Conservation (phyloP, 2,113 vertebrate genomes). For the Bambusicola thoracicus region DNA sequence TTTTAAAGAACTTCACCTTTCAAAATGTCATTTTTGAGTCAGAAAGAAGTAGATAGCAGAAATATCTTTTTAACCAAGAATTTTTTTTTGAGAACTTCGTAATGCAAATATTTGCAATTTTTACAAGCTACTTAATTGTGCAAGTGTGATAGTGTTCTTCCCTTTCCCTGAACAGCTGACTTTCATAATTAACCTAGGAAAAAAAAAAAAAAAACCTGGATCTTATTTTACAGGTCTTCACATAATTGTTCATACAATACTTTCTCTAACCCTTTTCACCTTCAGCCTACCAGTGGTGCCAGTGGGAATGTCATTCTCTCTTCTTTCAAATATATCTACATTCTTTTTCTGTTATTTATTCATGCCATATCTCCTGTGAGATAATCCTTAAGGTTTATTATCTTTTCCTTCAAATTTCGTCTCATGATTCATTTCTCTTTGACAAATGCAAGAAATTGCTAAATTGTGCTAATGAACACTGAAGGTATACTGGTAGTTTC, state of each 20-base stretch:
- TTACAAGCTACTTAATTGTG: background rate
- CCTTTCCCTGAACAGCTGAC: background rate
- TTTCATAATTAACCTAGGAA: background rate
- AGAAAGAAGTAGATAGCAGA: background rate
- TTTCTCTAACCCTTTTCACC: background rate
- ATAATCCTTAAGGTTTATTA: background rate
- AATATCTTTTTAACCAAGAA: background rate
- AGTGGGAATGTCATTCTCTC: background rate
- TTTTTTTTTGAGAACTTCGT: background rate
- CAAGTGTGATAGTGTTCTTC: background rate
- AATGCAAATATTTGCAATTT: background rate
- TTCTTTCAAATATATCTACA: background rate
- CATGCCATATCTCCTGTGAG: background rate
- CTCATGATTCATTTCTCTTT: background rate
- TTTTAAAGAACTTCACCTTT: background rate
- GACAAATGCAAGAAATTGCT: background rate
- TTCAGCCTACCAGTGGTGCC: background rate
- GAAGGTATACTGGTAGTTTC: background rate
- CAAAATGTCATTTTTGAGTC: background rate
- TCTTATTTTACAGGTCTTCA: background rate
- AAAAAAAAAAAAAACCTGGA: background rate
- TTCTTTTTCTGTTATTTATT: background rate
- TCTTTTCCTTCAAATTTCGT: background rate
- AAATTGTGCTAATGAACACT: background rate
- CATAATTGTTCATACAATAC: background rate